phyloP scores from a whole-genome alignment of 2,888 invertebrate genomes.

The Tricholauxania praeusta region DNA sequence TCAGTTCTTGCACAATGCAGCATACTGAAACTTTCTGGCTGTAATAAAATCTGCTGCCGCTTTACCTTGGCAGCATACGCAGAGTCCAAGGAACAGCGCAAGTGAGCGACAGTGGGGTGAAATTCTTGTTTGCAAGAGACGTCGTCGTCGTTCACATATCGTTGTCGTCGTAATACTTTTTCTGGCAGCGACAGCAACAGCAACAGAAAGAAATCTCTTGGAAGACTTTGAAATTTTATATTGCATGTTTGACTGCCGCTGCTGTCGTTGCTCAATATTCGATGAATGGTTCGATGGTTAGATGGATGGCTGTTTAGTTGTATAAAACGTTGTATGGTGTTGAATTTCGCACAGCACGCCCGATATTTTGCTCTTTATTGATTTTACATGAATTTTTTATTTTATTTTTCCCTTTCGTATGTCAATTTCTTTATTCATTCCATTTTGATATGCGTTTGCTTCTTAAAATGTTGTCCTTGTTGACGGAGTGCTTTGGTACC shows the following conservation, averaged over 20 bases:
- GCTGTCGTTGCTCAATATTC: constrained; percentile 13
- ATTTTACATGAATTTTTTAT: constrained; percentile 23
- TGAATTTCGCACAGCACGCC: constrained; percentile 3
- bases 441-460: constrained; percentile 9
- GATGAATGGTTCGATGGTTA: background rate
- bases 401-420: background rate
- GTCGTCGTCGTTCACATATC: too few relatives aligned
- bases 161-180: background rate
- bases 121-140: too few relatives aligned
- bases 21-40: constrained; percentile 1
- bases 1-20: constrained; percentile 17
- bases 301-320: background rate
- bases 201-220: too few relatives aligned
- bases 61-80: background rate
- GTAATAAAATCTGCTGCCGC: background rate
- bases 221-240: constrained; percentile 6
- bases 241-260: constrained; percentile 17
- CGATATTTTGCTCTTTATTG: constrained; percentile 5
- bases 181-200: constrained; percentile 24
- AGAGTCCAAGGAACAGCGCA: background rate
- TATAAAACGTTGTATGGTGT: too few relatives aligned
- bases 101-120: background rate
- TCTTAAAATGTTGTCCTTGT: too few relatives aligned
- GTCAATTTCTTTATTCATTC: background rate
- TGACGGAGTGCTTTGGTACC: too few relatives aligned